phyloP scores from a whole-genome alignment of 2,888 invertebrate species.

The Ophraella communa region DNA sequence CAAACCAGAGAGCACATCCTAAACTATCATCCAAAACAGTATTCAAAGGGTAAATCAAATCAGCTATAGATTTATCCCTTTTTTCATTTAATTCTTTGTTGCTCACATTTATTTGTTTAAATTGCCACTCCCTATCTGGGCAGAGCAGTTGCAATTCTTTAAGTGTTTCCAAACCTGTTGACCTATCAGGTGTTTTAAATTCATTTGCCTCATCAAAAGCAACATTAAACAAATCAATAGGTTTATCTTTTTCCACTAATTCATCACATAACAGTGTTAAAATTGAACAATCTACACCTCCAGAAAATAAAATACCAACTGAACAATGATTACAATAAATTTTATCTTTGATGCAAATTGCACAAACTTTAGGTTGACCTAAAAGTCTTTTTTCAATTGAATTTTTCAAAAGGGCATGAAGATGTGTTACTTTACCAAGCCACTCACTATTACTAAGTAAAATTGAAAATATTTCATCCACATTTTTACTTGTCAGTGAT shows the following conservation, averaged over 20 bases:
- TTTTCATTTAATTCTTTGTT: constrained; percentile 68
- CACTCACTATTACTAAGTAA: constrained; percentile 50
- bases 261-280: constrained; percentile 81
- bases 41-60: constrained; percentile 83
- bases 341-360: constrained; percentile 62
- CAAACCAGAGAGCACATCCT: constrained; percentile 97
- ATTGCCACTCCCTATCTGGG: constrained; percentile 81
- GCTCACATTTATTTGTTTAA: constrained; percentile 79
- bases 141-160: constrained; percentile 73
- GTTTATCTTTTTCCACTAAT: constrained; percentile 68
- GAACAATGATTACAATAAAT: constrained; percentile 56
- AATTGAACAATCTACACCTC: constrained; percentile 95
- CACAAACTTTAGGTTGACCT: constrained; percentile 70
- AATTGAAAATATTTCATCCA: constrained; percentile 54
- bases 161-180: constrained; percentile 76
- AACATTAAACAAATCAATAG: constrained; percentile 94
- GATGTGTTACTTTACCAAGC: constrained; percentile 58
- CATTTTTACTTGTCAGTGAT: constrained; percentile 44
- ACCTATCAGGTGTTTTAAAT: constrained; percentile 83
- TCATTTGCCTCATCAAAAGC: constrained; percentile 73
- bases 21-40: constrained; percentile 95
- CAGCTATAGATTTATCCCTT: constrained; percentile 68
- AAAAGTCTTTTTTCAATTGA: constrained; percentile 68
- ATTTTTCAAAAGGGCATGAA: constrained; percentile 64
- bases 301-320: constrained; percentile 83